Base-by-base conservation (phyloP, 2,797 vertebrate genomes). In the Scarus forsteni region DNA sequence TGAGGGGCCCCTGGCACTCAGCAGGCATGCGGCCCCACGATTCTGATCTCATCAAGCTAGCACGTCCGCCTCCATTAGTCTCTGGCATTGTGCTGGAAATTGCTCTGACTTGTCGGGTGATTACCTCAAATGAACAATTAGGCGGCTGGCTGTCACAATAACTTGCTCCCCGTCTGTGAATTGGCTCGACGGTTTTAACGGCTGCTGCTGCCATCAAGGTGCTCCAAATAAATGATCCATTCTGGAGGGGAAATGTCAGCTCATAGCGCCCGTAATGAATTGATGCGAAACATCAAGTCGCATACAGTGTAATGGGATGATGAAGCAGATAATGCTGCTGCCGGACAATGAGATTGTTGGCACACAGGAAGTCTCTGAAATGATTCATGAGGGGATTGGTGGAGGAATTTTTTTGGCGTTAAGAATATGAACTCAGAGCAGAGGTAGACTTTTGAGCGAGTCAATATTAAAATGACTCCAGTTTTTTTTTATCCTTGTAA, bases 61-160 rank as follows among this genome's bases (percentile, higher is more conserved):
- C 88, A 88, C 81, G 77, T 91, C 90, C 76, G 71, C 88, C 90
- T 88, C 85, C 83, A 92, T 92, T 92, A 89, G 88, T 85, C 89
- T 80, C 80, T 59, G 73, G 88, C 88, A 86, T 90, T 85, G 84
- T 86, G 84, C 83, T 88, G 27, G 70, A 90, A 92, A 92, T 92
- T 87, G 87, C 86, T 87, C 86, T 81, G 88, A 90, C 87, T 89
- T 88, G 89, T 89, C 85, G 87, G 86, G 88, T 88, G 91, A 94
- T 94, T 92, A 93, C 87, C 90, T 92, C 88, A 91, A 92, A 91
- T 92, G 91, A 92, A 90, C 91, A 94, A 92, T 93, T 93, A 93
- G 88, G 86, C 80, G 84, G 81, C 83, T 85, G 88, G 89, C 89
- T 91, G 90, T 92, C 90, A 90, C 90, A 90, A 92, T 92, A 90